Conservation (phyloP, 1,140 invertebrate genomes). For the Drosophila repleta region DNA sequence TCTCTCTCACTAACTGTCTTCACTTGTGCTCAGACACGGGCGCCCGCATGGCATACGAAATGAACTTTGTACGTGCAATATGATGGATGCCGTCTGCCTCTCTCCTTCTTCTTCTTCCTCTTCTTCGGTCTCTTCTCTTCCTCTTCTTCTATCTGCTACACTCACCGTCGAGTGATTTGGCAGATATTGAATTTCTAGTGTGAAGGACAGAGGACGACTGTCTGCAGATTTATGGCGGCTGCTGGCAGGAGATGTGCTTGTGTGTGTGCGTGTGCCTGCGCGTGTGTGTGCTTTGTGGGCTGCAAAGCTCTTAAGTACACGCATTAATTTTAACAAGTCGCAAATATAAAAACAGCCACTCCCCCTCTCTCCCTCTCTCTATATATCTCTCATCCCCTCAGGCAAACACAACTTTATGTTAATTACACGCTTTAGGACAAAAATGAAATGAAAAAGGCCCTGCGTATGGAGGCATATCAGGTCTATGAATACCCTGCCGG, state of each 20-base stretch:
- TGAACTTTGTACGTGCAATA: conserved; percentile 53
- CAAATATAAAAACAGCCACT: conserved; percentile 21
- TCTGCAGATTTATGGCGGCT: conserved; percentile 20
- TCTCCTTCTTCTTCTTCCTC: conserved; percentile 11
- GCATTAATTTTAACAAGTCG: conserved; percentile 58
- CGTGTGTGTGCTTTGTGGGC: conserved; percentile 8
- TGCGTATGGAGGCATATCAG: neutral
- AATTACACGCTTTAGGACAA: conserved; percentile 37
- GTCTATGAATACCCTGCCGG: neutral
- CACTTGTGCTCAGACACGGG: conserved; percentile 7
- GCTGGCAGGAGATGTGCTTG: conserved; percentile 13
- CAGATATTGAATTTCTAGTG: conserved; percentile 64
- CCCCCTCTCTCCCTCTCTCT: too few relatives aligned
- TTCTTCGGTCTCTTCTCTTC: neutral
- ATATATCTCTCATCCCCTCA: too few relatives aligned
- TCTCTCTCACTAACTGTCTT: neutral
- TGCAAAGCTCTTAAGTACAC: conserved; percentile 57
- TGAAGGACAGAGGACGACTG: conserved; percentile 41
- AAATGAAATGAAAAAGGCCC: neutral
- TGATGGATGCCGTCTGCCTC: conserved; percentile 45
- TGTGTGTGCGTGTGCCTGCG: conserved; percentile 16
- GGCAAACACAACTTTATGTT: conserved; percentile 36
- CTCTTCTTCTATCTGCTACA: conserved; percentile 19
- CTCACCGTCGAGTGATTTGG: conserved; percentile 32
- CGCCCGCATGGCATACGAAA: conserved; percentile 59